phyloP scores from a whole-genome alignment of 1,140 invertebrate genomes.

The Vanessa atalanta region DNA sequence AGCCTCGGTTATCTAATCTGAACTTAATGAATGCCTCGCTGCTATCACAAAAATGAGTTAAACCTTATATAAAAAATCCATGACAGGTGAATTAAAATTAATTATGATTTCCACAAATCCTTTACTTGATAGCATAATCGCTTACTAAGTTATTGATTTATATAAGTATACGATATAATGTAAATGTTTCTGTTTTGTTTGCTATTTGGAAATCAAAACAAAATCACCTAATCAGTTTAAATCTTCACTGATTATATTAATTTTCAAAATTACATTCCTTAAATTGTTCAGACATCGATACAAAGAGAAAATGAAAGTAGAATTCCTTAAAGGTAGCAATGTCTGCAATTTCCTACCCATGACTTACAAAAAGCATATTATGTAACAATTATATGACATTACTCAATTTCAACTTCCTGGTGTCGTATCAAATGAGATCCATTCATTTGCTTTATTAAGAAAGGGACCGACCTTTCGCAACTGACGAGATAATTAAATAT shows the following conservation, averaged over 20 bases:
- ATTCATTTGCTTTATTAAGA: background rate
- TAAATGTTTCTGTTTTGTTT: no score
- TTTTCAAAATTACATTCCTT: slow-evolving; percentile 16
- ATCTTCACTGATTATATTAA: slow-evolving; percentile 5
- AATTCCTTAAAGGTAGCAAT: slow-evolving; percentile 15
- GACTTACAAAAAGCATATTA: slow-evolving; percentile 13
- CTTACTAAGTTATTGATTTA: no score
- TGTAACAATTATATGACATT: slow-evolving; percentile 24
- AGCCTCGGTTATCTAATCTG: slow-evolving; percentile 73
- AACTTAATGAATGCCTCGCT: slow-evolving; percentile 71
- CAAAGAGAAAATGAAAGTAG: slow-evolving; percentile 1
- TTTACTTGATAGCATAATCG: background rate
- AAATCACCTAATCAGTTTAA: background rate
- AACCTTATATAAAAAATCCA: slow-evolving; percentile 31
- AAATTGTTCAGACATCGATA: slow-evolving; percentile 16
- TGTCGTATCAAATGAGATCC: slow-evolving; percentile 2
- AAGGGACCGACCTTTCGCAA: background rate
- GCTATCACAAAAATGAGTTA: slow-evolving; percentile 57
- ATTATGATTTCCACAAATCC: background rate
- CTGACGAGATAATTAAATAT: slow-evolving; percentile 1
- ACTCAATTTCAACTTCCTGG: slow-evolving; percentile 28
- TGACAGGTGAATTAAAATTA: slow-evolving; percentile 27
- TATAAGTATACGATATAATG: no score
- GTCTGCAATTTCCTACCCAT: slow-evolving; percentile 20
- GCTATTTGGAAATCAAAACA: background rate